Conservation (phyloP, 2,797 vertebrate species). For the Oryzias sinensis region DNA sequence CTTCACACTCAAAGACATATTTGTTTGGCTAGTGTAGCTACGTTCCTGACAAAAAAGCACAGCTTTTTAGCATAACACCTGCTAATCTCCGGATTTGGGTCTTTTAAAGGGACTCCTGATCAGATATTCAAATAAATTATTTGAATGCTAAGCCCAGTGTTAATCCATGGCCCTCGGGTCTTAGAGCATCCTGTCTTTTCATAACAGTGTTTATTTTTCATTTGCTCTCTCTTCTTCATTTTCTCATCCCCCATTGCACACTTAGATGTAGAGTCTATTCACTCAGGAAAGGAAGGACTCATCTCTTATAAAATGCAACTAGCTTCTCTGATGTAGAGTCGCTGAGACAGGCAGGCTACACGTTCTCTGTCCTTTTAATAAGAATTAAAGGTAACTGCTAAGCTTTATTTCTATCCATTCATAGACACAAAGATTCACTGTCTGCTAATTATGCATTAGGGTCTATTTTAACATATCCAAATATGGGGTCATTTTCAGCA, state of each 20-base stretch:
- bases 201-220: conserved; percentile 84
- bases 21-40: conserved; percentile 93
- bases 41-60: conserved; percentile 79
- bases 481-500: no score
- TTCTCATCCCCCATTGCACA: conserved; percentile 21
- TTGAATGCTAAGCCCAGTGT: conserved; percentile 87
- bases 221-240: conserved; percentile 63
- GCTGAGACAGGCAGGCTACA: conserved; percentile 3
- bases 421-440: neutral
- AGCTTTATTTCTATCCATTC: no score
- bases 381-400: neutral
- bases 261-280: conserved; percentile 12
- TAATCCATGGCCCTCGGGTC: conserved; percentile 84
- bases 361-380: conserved; percentile 26
- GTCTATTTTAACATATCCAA: neutral
- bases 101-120: conserved; percentile 83
- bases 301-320: conserved; percentile 33
- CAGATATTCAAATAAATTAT: conserved; percentile 90
- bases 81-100: conserved; percentile 84
- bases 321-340: conserved; percentile 18
- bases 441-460: neutral
- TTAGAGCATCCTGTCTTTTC: conserved; percentile 81
- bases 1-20: conserved; percentile 91
- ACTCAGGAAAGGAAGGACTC: conserved; percentile 29
- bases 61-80: conserved; percentile 86